Evolutionary conservation across 2,888 invertebrate species (phyloP), one percentile per base, ranked within the genome.

Genomic region (Drosophila nr. perissopoda): DNA sequence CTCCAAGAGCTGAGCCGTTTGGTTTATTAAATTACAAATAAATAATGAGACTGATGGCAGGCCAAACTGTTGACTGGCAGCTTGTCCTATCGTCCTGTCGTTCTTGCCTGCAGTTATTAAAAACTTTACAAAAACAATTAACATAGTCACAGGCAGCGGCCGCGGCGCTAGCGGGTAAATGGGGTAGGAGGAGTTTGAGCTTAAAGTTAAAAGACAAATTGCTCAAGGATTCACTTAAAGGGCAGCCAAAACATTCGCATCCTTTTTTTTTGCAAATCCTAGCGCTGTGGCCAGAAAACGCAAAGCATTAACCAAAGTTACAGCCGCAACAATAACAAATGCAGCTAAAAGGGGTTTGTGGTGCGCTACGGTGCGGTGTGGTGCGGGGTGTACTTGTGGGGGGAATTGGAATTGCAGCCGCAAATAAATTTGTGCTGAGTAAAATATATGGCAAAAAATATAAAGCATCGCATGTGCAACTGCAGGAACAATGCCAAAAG

Each of bases 11-110:
- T 48, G 52, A 29, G 59, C 53, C 72, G 73, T 83, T 84, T 88
- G 79, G 90, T 86, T 88, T 87, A 87, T 87, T 87, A 86, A 90
- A 90, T 87, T 88, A 87, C 90, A 87, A 87, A 90, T 87, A 87
- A 90, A 90, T 87, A 87, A 87, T 90, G 87, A 88, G 87, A 90
- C 90, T 88, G 90, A 87, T 88, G 87, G 89, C 77, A 72, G 78
- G 69, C 52, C 78, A 68, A 81, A 77, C 67, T 68, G 78, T 80
- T 80, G 77, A 81, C 80, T 71, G 80, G 82, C 82, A 76, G 73
- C 73, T 53, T 54, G 38, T 40, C 31, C 49, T 40, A 18, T 18
- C 16, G 65, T 34, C 42, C 66, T 56, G 45, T 16, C 33, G 29
- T 33, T 36, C 38, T 76, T 78, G 87, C 84, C 89, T 75, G 65